phyloP scores from a whole-genome alignment of 2,888 invertebrate species.

The Gryllus longicercus region DNA sequence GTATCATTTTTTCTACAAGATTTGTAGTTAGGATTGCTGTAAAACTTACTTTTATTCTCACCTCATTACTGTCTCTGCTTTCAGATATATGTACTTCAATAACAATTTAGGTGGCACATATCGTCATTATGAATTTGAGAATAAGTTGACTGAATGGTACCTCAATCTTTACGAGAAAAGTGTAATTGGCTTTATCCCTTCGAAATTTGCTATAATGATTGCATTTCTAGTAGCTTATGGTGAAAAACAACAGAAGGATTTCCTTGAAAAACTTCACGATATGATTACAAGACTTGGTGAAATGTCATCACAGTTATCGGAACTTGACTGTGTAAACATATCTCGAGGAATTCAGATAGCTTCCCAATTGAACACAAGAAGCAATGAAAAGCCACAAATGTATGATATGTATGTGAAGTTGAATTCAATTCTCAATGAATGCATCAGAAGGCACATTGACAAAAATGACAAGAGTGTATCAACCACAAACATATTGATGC shows the following conservation, averaged over 20 bases:
- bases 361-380: constrained; percentile 41
- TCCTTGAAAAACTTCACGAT: constrained; percentile 18
- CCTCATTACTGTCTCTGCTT: neutral
- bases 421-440: constrained; percentile 39
- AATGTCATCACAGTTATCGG: constrained; percentile 48
- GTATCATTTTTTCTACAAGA: neutral
- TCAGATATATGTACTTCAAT: constrained; percentile 53
- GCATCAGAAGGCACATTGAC: constrained; percentile 44
- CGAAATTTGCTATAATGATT: constrained; percentile 47
- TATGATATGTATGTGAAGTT: constrained; percentile 28
- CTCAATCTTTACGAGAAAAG: constrained; percentile 45
- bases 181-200: constrained; percentile 46
- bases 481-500: constrained; percentile 40
- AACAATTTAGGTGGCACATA: constrained; percentile 53
- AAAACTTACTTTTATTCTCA: neutral
- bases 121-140: constrained; percentile 51
- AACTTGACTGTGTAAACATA: constrained; percentile 48
- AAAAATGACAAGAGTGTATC: constrained; percentile 33
- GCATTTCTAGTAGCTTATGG: constrained; percentile 51
- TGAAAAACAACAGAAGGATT: constrained; percentile 32
- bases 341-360: constrained; percentile 50
- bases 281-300: constrained; percentile 41
- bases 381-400: constrained; percentile 20
- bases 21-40: neutral
- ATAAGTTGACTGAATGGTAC: constrained; percentile 46